Evolutionary conservation across 2,888 invertebrate genomes (phyloP), one percentile per base, ranked within the genome.

Genomic region (Sussaba pulchella): DNA sequence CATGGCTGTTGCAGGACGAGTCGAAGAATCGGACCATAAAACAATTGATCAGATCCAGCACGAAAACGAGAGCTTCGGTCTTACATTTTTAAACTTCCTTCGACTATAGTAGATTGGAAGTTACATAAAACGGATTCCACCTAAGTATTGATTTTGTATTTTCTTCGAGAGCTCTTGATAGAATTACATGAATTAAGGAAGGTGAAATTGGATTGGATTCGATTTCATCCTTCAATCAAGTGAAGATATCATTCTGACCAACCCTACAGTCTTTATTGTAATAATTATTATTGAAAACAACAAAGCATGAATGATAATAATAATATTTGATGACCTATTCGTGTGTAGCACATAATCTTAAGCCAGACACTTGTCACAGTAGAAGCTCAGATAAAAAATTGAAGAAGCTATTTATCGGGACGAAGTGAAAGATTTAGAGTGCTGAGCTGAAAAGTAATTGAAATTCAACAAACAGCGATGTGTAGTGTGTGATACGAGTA

Each of bases 391-490:
- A 3, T 12, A 26, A 5, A 26, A 57, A 57, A 57, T 17, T 1
- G 9, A 5, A 61, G 19, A 12, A 6, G 10, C 10, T 21, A 9
- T 41, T 61, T 10, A 21, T n/a, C 3, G 19, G 36, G 5, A 39
- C 19, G n/a, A 41, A 36, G 24, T 12, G 24, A 41, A 63, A 43
- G 5, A 57, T 57, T 17, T n/a, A 6, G 45, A 36, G 59, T 52
- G 36, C 14, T 14, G 24, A 36, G 36, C 31, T n/a, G 21, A 63
- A 14, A 52, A 52, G 50, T 54, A 78, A 78, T 78, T 79, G 74
- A 12, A 41, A 72, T 59, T 66, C 78, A 50, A 77, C 69, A 47
- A 80, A 82, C 69, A 75, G 69, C 78, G 17, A 41, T 57, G 71
- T 19, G 36, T 52, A n/a, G 5, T 12, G 41, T 4, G 36, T 59